These are phyloP conservation scores for Tetragnatha montana DNA, from an alignment of 2,888 invertebrate genomes.

Conservation along the genomic window DNA sequence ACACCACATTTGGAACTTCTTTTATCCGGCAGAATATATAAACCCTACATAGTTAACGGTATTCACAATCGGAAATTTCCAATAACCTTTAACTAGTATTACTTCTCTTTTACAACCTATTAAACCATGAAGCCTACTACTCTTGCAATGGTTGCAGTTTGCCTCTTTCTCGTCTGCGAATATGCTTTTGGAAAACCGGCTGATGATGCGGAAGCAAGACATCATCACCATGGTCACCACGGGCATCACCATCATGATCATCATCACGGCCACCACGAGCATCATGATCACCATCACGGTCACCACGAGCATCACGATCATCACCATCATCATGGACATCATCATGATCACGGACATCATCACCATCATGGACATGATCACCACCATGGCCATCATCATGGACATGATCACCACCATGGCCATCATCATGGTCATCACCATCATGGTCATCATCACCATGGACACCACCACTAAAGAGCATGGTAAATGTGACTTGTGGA, in stretches of 20 bases:
- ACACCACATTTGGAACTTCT: neutral
- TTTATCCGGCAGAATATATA: neutral
- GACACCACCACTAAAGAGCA: constrained; percentile 23
- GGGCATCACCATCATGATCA: constrained; percentile 25
- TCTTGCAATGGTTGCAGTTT: neutral
- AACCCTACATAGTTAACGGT: neutral
- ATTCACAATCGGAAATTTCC: neutral
- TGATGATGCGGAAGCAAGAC: constrained; percentile 6
- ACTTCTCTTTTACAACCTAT: neutral
- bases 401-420: constrained; percentile 1
- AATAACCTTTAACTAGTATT: neutral
- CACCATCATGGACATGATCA: constrained; percentile 29
- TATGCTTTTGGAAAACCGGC: constrained; percentile 25
- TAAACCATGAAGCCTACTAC: constrained; percentile 21
- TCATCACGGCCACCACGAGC: constrained; percentile 20
- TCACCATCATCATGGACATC: constrained; percentile 29
- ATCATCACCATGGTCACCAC: constrained; percentile 24
- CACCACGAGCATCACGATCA: constrained; percentile 35
- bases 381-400: constrained; percentile 5
- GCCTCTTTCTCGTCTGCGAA: constrained; percentile 22
- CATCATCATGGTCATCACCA: constrained; percentile 14
- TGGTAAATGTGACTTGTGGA: neutral
- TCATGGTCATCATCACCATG: constrained; percentile 32
- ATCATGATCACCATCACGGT: constrained; percentile 25
- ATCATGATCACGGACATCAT: constrained; percentile 25